Conservation (phyloP, 2,797 vertebrate genomes). For the Phoeniculus purpureus region DNA sequence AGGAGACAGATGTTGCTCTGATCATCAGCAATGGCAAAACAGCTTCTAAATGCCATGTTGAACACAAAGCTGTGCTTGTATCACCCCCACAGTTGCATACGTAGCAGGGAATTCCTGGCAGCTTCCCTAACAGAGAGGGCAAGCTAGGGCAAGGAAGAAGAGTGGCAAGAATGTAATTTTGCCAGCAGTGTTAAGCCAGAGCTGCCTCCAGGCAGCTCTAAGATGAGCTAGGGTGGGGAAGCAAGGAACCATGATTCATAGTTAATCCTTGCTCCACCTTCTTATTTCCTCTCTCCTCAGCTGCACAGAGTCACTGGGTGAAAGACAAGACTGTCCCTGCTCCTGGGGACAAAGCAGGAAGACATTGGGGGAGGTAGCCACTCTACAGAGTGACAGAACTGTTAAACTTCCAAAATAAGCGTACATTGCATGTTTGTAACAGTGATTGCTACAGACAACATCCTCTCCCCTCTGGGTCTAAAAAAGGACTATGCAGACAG, state of each 20-base stretch:
- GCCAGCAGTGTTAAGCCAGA: neutral
- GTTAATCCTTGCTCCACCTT: neutral
- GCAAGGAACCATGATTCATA: neutral
- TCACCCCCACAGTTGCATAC: neutral
- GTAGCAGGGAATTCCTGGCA: slow-evolving; percentile 35
- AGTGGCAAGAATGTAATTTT: neutral
- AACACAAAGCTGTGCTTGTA: slow-evolving; percentile 30
- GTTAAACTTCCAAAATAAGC: slow-evolving; percentile 11
- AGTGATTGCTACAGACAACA: slow-evolving; percentile 13
- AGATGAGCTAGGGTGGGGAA: neutral
- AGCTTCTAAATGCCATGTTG: neutral
- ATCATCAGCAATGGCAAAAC: slow-evolving; percentile 22
- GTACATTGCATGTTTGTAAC: neutral
- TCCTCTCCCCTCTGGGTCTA: neutral
- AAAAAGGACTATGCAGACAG: neutral
- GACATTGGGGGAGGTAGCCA: neutral
- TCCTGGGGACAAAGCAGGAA: neutral
- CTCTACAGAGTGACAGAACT: neutral
- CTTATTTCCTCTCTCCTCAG: neutral
- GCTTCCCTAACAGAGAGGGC: neutral
- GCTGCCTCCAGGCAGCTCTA: neutral
- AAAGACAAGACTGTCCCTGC: neutral
- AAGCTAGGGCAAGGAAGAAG: slow-evolving; percentile 12
- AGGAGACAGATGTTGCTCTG: slow-evolving; percentile 16
- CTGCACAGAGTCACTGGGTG: neutral